Evolutionary conservation across 2,888 invertebrate species (phyloP).

Genomic region (Caenorhabditis virilis): DNA sequence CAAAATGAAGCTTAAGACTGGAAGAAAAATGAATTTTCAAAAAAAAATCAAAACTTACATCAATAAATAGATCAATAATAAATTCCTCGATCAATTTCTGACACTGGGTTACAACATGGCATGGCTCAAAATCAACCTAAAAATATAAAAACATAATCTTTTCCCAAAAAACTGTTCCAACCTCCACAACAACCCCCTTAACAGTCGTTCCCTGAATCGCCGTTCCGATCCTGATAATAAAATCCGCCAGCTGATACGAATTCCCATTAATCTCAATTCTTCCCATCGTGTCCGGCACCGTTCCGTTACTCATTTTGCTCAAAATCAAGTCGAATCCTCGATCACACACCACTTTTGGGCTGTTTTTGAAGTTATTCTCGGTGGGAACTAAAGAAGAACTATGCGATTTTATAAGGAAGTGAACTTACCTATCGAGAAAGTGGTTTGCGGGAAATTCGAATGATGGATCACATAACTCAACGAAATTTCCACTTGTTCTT

Average conservation of each 20-base stretch:
- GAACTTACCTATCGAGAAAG: conserved; percentile 50
- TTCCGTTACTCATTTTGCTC: conserved; percentile 51
- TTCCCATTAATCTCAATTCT: conserved; percentile 48
- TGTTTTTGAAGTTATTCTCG: conserved; percentile 25
- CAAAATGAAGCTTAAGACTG: too few relatives aligned
- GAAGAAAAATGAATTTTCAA: neutral
- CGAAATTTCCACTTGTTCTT: neutral
- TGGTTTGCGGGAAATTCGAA: conserved; percentile 58
- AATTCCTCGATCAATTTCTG: conserved; percentile 37
- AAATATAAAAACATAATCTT: too few relatives aligned
- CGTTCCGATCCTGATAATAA: conserved; percentile 56
- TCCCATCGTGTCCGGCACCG: conserved; percentile 31
- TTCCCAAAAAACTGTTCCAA: too few relatives aligned
- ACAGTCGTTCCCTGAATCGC: conserved; percentile 51
- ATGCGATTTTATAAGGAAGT: neutral
- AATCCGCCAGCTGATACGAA: conserved; percentile 56
- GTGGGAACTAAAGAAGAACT: conserved; percentile 22
- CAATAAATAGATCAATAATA: conserved; percentile 47
- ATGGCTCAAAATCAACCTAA: conserved; percentile 58
- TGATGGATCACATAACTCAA: conserved; percentile 52
- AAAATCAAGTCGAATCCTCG: conserved; percentile 60
- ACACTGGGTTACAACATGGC: conserved; percentile 43
- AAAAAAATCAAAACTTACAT: too few relatives aligned
- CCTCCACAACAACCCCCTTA: conserved; percentile 56
- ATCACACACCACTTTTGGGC: conserved; percentile 52